A percentile compares a stretch with the other conserved stretches of the same genome.
Evolutionary conservation across 2,797 vertebrate species (phyloP).

Genomic region (Macroramphosus scolopax): DNA sequence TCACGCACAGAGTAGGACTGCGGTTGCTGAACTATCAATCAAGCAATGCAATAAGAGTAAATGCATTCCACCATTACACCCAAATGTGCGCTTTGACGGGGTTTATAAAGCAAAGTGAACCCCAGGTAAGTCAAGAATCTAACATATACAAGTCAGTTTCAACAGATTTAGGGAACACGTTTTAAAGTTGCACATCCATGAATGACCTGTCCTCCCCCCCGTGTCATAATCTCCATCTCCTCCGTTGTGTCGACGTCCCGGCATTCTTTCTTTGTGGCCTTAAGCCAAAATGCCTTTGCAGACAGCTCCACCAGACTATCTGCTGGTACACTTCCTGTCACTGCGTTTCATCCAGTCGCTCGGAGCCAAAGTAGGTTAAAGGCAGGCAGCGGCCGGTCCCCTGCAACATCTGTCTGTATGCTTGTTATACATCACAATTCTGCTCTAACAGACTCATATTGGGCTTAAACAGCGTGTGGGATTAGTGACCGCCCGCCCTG

Average conservation of each 20-base stretch:
- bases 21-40: slow-evolving; percentile 25
- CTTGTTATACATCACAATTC: slow-evolving; percentile 46
- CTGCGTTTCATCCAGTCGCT: slow-evolving; percentile 22
- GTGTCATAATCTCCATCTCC: slow-evolving; percentile 1
- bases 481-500: slow-evolving; percentile 66
- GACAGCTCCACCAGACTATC: slow-evolving; percentile 5
- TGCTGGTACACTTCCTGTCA: neutral
- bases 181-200: too few species aligned
- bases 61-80: neutral
- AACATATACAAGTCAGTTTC: neutral
- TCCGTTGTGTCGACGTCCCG: slow-evolving; percentile 8
- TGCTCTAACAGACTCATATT: slow-evolving; percentile 23
- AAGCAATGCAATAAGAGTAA: neutral
- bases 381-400: slow-evolving; percentile 15
- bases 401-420: slow-evolving; percentile 53
- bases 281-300: slow-evolving; percentile 17
- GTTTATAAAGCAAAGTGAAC: too few species aligned
- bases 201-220: too few species aligned
- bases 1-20: slow-evolving; percentile 29
- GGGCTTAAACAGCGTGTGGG: slow-evolving; percentile 48
- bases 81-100: neutral
- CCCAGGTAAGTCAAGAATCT: neutral
- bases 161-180: too few species aligned
- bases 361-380: slow-evolving; percentile 51
- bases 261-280: slow-evolving; percentile 17